Conservation (phyloP, 1,140 invertebrate species). For the Drosophila jambulina region DNA sequence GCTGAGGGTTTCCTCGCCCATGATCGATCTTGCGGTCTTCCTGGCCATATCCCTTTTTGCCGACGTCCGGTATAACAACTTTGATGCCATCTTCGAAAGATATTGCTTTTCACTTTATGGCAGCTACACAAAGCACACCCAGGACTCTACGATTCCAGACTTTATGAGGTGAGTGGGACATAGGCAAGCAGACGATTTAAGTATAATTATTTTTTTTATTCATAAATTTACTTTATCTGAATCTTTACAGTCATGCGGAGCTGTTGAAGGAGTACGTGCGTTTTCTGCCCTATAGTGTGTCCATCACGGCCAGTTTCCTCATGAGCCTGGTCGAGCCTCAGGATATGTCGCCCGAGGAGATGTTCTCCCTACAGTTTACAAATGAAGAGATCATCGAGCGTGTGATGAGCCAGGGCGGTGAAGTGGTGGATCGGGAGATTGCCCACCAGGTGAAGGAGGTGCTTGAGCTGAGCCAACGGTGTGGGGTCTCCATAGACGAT, state of each 20-base stretch:
- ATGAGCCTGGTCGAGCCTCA: conserved; percentile 54
- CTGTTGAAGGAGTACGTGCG: conserved; percentile 72
- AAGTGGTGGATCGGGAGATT: conserved; percentile 63
- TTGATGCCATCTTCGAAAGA: conserved; percentile 66
- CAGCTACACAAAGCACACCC: conserved; percentile 45
- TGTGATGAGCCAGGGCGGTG: conserved; percentile 48
- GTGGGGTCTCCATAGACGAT: conserved; percentile 64
- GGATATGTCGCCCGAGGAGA: conserved; percentile 27
- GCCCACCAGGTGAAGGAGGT: conserved; percentile 72
- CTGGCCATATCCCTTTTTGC: conserved; percentile 63
- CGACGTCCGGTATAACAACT: conserved; percentile 64
- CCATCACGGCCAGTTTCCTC: conserved; percentile 56
- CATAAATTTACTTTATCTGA: background rate
- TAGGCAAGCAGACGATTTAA: background rate
- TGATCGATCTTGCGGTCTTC: conserved; percentile 74
- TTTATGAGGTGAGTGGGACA: conserved; percentile 55
- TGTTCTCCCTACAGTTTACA: conserved; percentile 9
- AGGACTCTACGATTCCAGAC: conserved; percentile 32
- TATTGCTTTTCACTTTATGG: conserved; percentile 59
- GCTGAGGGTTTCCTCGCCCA: conserved; percentile 71
- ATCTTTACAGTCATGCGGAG: conserved; percentile 28
- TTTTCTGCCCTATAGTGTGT: conserved; percentile 60
- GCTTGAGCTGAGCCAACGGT: conserved; percentile 51
- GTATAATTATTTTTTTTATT: background rate
- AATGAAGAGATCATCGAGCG: conserved; percentile 40